Base-by-base conservation (phyloP, 2,888 invertebrate species). In the Drosophila sordidapex region DNA sequence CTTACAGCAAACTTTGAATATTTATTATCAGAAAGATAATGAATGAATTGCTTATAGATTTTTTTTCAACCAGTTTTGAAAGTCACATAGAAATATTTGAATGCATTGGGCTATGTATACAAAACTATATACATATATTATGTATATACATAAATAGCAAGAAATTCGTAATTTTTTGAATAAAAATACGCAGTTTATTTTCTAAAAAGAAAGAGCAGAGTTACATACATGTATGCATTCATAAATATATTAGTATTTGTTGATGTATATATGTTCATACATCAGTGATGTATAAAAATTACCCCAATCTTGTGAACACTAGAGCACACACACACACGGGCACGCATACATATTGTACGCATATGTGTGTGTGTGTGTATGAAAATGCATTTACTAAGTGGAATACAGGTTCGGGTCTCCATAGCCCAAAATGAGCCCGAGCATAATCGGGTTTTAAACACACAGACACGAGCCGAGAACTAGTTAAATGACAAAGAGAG, bases 321-420 rank as follows among this genome's bases (percentile, higher is more conserved):
- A 63, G 49, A 64, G 51, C 61, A 79, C 40, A 57, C 48, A 72
- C 48, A 64, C 46, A 70, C n/a, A 52, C 21, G 49, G 27, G n/a
- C 29, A 61, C 36, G 40, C 61, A 65, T 56, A 13, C 33, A 27
- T 38, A 57, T 38, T 10, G 65, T 40, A 49, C 15, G 38, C 46
- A 25, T 27, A 21, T 27, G 36, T 67, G 54, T 59, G 62, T 43
- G 58, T 38, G 29, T 38, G 33, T 67, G 60, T 49, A 56, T 53
- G 60, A 35, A 68, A 81, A 70, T 81, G 70, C 77, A 81, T 68
- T 74, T 70, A 58, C 64, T 73, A 62, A 36, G 56, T 79, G 53
- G 63, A 63, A 74, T 74, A 79, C 79, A 64, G 80, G 80, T 81
- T 80, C 79, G 72, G 65, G 57, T 63, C 61, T 65, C 51, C 56